Percentiles rank a stretch among this genome's conserved stretches.
These are phyloP conservation scores for Bujurquina vittata DNA, from an alignment of 2,113 vertebrate genomes.

Conservation along the genomic window DNA sequence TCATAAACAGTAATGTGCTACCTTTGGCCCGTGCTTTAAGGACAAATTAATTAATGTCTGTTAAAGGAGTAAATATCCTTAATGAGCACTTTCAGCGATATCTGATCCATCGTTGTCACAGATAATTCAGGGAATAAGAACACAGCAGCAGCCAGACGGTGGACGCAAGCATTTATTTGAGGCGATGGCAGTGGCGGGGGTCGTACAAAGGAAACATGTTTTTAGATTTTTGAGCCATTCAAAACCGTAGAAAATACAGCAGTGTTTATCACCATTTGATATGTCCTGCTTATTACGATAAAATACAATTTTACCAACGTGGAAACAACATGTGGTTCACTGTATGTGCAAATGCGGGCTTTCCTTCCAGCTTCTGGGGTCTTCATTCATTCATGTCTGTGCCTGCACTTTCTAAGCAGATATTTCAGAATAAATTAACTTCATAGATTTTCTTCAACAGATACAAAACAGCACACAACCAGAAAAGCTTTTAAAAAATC, in stretches of 20 bases:
- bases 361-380: not conserved
- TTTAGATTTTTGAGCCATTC: constrained; percentile 19
- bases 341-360: not conserved
- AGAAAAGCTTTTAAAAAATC: constrained; percentile 19
- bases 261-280: constrained; percentile 12
- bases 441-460: constrained; percentile 15
- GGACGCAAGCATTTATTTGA: constrained; percentile 70
- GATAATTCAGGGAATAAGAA: not conserved
- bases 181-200: constrained; percentile 59
- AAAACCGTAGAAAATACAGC: constrained; percentile 54
- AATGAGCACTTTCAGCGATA: accelerated
- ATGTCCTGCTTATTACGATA: constrained; percentile 2
- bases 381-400: constrained; percentile 5
- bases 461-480: constrained; percentile 31
- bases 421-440: constrained; percentile 28
- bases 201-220: constrained; percentile 44
- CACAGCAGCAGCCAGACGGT: not conserved
- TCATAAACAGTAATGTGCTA: not conserved
- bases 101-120: not conserved
- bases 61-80: not conserved
- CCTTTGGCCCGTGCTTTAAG: accelerated
- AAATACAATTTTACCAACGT: constrained; percentile 10
- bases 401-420: constrained; percentile 10
- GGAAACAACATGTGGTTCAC: not conserved
- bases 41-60: not conserved